Evolutionary conservation across 2,113 vertebrate species (phyloP).

Genomic region (Sinocyclocheilus maitianheensis): DNA sequence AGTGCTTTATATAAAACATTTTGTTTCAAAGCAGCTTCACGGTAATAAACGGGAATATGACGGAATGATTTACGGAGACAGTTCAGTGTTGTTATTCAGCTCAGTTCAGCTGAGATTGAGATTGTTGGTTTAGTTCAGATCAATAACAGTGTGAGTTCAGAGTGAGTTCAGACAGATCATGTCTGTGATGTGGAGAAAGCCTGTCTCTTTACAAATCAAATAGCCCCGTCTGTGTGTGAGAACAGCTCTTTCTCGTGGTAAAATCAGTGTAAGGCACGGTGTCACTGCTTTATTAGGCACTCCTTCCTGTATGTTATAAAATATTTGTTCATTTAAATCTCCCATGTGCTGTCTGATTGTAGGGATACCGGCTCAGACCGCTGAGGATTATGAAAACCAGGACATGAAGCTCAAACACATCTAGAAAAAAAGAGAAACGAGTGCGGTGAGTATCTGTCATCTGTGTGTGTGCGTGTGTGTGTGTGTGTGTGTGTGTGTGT

Average conservation of each 20-base stretch:
- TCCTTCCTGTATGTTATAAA: slow-evolving; percentile 6
- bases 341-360: slow-evolving; percentile 43
- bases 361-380: slow-evolving; percentile 34
- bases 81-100: too few species aligned
- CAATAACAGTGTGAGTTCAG: too few species aligned
- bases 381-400: slow-evolving; percentile 51
- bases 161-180: too few species aligned
- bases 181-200: background rate
- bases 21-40: too few species aligned
- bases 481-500: background rate
- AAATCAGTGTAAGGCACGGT: background rate
- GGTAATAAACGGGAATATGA: too few species aligned
- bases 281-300: background rate
- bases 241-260: background rate
- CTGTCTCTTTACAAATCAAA: too few species aligned
- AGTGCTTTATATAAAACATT: too few species aligned
- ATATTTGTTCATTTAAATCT: slow-evolving; percentile 36
- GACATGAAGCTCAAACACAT: slow-evolving; percentile 51
- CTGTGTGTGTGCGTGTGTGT: background rate
- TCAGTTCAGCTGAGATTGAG: too few species aligned
- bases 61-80: too few species aligned
- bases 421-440: slow-evolving; percentile 47
- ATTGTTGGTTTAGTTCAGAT: too few species aligned
- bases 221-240: background rate
- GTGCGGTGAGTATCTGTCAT: slow-evolving; percentile 28